Conservation (phyloP, 2,888 invertebrate genomes). For the Choristoneura rosaceana region DNA sequence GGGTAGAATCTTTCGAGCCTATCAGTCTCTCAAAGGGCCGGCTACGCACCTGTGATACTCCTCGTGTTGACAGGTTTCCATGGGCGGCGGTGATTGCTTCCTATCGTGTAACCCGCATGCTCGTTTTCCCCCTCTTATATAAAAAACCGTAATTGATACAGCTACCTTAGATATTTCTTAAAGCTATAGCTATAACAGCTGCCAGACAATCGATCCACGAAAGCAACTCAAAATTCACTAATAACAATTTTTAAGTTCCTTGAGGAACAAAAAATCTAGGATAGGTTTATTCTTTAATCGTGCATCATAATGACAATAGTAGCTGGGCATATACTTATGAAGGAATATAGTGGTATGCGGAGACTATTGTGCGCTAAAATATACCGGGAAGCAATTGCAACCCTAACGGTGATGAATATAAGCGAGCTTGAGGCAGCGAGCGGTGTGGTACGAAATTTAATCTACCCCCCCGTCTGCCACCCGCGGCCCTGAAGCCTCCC, state of each 20-base stretch:
- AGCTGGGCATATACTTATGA: constrained; percentile 5
- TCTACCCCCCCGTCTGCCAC: constrained; percentile 80
- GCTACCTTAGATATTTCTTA: background rate
- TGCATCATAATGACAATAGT: constrained; percentile 17
- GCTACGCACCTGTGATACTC: no score
- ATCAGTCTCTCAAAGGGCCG: no score
- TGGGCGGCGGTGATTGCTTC: no score
- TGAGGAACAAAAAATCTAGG: background rate
- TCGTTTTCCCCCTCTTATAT: no score
- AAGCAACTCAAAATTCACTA: no score
- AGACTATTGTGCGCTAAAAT: constrained; percentile 57
- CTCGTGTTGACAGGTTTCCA: no score
- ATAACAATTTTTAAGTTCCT: no score
- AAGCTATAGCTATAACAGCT: background rate
- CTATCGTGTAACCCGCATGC: no score
- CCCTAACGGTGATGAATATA: constrained; percentile 78
- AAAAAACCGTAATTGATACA: background rate
- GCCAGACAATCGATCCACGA: background rate
- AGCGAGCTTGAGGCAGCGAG: constrained; percentile 70
- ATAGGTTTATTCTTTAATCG: constrained; percentile 1
- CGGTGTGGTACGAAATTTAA: constrained; percentile 80
- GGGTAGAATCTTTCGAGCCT: no score
- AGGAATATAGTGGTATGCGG: constrained; percentile 25
- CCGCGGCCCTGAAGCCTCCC: constrained; percentile 55
- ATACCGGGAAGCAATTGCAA: constrained; percentile 71